These are phyloP conservation scores for Columba guinea DNA, from an alignment of 2,797 vertebrate genomes.

Conservation along the genomic window DNA sequence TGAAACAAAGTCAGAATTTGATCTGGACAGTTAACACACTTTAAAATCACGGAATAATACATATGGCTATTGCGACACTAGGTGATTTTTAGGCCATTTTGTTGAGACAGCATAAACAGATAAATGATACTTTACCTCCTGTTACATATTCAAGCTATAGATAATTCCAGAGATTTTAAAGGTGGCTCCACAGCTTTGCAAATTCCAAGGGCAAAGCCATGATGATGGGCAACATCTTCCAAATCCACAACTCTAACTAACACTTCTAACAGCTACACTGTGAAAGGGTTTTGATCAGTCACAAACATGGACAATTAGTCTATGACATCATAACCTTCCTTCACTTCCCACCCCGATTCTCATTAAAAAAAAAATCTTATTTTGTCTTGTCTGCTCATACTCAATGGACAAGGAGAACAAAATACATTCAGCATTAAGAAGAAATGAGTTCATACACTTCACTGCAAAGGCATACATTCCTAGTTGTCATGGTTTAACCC, in stretches of 20 bases:
- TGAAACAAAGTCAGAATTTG: background rate
- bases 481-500: no score
- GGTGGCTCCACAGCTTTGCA: background rate
- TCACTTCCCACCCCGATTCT: background rate
- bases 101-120: background rate
- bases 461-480: background rate
- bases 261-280: background rate
- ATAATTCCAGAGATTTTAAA: background rate
- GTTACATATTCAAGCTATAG: background rate
- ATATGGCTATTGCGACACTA: rapidly evolving
- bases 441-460: background rate
- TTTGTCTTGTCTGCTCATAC: background rate
- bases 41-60: background rate
- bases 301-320: background rate
- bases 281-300: background rate
- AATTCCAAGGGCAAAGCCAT: background rate
- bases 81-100: background rate
- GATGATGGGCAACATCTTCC: background rate
- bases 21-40: background rate
- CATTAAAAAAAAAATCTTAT: background rate
- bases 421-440: background rate
- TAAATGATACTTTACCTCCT: background rate
- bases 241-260: background rate
- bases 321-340: background rate
- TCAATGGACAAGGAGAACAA: background rate